phyloP scores from a whole-genome alignment of 2,888 invertebrate genomes.

The Herminia tarsipennalis region DNA sequence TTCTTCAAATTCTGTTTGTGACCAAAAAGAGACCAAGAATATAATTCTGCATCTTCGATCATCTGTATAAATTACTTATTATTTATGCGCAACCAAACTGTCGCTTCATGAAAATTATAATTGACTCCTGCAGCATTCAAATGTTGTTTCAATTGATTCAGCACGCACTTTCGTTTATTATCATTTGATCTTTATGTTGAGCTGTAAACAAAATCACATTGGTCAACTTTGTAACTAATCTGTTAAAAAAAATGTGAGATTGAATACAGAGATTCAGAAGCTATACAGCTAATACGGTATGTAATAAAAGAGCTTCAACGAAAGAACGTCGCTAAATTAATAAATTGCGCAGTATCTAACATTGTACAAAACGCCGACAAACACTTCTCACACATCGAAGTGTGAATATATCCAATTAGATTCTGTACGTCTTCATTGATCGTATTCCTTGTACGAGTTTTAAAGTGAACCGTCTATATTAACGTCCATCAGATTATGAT shows the following conservation, averaged over 20 bases:
- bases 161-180: background rate
- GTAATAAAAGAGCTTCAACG: too few relatives aligned
- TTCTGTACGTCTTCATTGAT: slow-evolving; percentile 6
- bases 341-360: background rate
- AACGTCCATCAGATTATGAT: slow-evolving; percentile 29
- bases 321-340: too few relatives aligned
- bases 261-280: too few relatives aligned
- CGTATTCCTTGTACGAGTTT: background rate
- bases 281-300: too few relatives aligned
- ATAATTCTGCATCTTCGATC: slow-evolving; percentile 2
- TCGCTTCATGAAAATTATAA: slow-evolving; percentile 7
- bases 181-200: background rate
- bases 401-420: slow-evolving; percentile 14
- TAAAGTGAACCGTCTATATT: slow-evolving; percentile 23
- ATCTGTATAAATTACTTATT: slow-evolving; percentile 10
- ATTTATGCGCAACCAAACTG: slow-evolving; percentile 6
- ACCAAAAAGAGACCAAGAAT: background rate
- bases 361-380: background rate
- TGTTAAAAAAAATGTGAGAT: too few relatives aligned
- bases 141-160: slow-evolving; percentile 2
- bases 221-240: background rate
- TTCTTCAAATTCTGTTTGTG: too few relatives aligned
- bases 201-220: background rate
- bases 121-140: slow-evolving; percentile 4
- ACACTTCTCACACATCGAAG: background rate